Conservation (phyloP, 30 jellyfish, hydroid and myxozoan genomes). For the Mastigias papua region DNA sequence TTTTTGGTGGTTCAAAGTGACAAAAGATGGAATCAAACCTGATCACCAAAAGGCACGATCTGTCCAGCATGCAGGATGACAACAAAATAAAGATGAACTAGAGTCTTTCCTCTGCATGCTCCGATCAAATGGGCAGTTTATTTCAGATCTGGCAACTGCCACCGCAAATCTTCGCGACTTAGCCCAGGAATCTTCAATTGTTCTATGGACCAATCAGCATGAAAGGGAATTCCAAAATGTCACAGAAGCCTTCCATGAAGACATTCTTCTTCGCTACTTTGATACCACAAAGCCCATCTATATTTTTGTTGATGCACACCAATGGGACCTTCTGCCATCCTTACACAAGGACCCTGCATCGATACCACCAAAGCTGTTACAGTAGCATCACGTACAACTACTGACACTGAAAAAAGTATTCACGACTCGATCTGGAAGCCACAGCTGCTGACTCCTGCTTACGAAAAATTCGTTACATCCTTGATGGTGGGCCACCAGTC, state of each 20-base stretch:
- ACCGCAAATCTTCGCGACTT: neutral
- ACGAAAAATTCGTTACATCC: neutral
- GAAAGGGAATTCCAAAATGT: neutral
- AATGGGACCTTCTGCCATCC: constrained; percentile 24
- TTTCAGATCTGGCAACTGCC: neutral
- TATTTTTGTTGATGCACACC: constrained; percentile 18
- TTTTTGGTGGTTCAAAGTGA: neutral
- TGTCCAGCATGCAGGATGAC: neutral
- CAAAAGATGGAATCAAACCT: neutral
- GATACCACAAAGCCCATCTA: constrained; percentile 7
- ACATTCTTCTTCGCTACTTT: too few species aligned
- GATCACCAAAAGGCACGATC: neutral
- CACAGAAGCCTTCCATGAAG: constrained; percentile 14
- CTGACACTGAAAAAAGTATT: constrained; percentile 42
- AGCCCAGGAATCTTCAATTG: neutral
- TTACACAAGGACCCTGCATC: constrained; percentile 51
- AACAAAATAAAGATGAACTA: neutral
- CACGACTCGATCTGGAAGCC: constrained; percentile 34
- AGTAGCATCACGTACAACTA: constrained; percentile 62
- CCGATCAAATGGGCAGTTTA: neutral
- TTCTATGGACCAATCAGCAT: neutral
- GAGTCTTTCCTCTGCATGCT: neutral
- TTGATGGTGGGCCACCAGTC: constrained; percentile 29
- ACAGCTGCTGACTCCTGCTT: constrained; percentile 4
- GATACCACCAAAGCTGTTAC: constrained; percentile 60